Evolutionary conservation across 2,888 invertebrate genomes (phyloP).

Genomic region (Limnephilus lunatus): DNA sequence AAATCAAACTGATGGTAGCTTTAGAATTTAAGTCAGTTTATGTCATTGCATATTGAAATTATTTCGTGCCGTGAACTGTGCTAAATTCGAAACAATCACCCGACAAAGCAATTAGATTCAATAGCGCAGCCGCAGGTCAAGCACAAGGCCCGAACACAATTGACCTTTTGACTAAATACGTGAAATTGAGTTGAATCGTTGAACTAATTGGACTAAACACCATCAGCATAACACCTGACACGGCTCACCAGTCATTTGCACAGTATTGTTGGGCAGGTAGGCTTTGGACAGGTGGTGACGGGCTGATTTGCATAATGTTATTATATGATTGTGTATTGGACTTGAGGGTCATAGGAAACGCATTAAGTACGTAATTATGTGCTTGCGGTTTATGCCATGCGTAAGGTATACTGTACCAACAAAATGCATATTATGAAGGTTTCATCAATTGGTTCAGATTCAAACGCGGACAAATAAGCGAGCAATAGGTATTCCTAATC

Average conservation of each 20-base stretch:
- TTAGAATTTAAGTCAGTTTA: neutral
- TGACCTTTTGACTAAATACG: conserved; percentile 33
- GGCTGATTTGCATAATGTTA: neutral
- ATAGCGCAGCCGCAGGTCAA: neutral
- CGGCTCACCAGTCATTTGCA: neutral
- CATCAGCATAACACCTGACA: conserved; percentile 27
- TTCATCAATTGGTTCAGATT: too few relatives aligned
- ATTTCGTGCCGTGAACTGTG: neutral
- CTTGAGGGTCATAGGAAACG: neutral
- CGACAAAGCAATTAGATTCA: conserved; percentile 14
- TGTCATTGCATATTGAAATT: neutral
- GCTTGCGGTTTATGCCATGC: too few relatives aligned
- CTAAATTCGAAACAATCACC: neutral
- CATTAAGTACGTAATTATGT: too few relatives aligned
- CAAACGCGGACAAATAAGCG: too few relatives aligned
- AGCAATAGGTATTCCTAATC: too few relatives aligned
- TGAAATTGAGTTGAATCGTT: conserved; percentile 6
- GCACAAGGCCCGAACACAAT: conserved; percentile 10
- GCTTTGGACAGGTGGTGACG: neutral
- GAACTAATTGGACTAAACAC: conserved; percentile 34
- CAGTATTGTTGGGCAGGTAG: neutral
- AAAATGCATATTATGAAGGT: too few relatives aligned
- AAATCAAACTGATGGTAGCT: neutral
- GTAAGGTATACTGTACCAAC: too few relatives aligned
- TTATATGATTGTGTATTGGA: neutral